Evolutionary conservation across 2,888 invertebrate species (phyloP).

Genomic region (Cepaea hortensis): DNA sequence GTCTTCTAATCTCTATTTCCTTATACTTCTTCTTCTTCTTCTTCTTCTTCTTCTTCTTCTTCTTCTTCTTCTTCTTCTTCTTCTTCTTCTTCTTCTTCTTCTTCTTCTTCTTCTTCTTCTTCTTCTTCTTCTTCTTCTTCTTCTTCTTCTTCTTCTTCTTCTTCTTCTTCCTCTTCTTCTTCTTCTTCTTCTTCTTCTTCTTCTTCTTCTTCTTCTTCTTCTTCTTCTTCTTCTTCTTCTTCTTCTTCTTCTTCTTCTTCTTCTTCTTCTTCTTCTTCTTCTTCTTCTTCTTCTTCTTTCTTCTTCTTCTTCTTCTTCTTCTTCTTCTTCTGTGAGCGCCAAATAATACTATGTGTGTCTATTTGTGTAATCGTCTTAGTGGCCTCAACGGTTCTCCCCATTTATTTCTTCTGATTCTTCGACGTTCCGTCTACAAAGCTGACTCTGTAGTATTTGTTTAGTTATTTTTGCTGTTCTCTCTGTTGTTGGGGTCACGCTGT

Average conservation of each 20-base stretch:
- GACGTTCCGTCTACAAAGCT: too few relatives aligned
- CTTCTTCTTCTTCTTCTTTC: neutral
- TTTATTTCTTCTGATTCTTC: too few relatives aligned
- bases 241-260: constrained; percentile 7
- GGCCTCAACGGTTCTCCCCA: too few relatives aligned
- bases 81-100: constrained; percentile 3
- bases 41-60: constrained; percentile 7
- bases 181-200: neutral
- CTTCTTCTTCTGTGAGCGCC: too few relatives aligned
- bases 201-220: neutral
- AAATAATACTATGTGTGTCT: too few relatives aligned
- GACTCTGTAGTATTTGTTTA: too few relatives aligned
- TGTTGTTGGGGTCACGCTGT: too few relatives aligned
- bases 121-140: neutral
- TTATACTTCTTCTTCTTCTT: neutral
- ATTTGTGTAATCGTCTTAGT: too few relatives aligned
- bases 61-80: constrained; percentile 7
- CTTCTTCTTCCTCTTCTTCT: too few relatives aligned
- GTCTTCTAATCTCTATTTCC: too few relatives aligned
- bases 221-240: constrained; percentile 7
- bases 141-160: too few relatives aligned
- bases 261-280: constrained; percentile 3
- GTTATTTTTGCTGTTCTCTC: too few relatives aligned
- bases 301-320: neutral
- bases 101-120: neutral